Base-by-base conservation (phyloP, 2,797 vertebrate species). In the Halcyon leucocephala region DNA sequence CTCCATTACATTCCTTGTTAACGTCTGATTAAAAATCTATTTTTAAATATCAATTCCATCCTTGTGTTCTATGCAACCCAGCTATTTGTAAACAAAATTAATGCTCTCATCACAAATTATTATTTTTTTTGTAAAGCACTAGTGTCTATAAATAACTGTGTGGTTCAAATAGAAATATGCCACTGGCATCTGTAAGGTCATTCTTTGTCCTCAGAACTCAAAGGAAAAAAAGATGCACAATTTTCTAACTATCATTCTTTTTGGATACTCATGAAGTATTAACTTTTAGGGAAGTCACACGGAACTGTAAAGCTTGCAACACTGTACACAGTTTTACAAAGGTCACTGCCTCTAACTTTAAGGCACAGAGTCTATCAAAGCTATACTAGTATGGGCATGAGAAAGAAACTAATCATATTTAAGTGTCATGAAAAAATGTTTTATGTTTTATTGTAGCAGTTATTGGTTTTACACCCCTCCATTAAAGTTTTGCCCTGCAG, bases 351-450 rank as follows among this genome's bases (percentile, higher is more conserved):
- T 89, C 80, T 82, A 95, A 96, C 78, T 76, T 66, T 77, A 92
- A 92, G 46, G 85, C 76, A 92, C 12, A 84, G 41, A 89, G 62
- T 24, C 74, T 80, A 90, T 42, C 67, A 73, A 62, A 90, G 71
- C 55, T 70, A 52, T 80, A 86, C 93, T 74, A 95, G 90, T 93
- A 86, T 9, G 33, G 90, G 73, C 95, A 95, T 51, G 93, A 97
- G 85, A 95, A 95, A 94, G 81, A 61, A 95, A 97, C 87, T 95
- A 96, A 96, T 96, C 93, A 94, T 51, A 94, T 86, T 91, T 91
- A 92, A 95, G 67, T 96, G 96, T 94, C 97, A 97, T 46, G 64
- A 93, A 96, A 94, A 96, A 95, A 96, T 94, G 90, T 91, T 93
- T 94, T 93, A 82, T 86, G 64, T 92, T 96, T 97, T 87, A 97